Evolutionary conservation across 2,888 invertebrate species (phyloP).

Genomic region (Horisme vitalbata): DNA sequence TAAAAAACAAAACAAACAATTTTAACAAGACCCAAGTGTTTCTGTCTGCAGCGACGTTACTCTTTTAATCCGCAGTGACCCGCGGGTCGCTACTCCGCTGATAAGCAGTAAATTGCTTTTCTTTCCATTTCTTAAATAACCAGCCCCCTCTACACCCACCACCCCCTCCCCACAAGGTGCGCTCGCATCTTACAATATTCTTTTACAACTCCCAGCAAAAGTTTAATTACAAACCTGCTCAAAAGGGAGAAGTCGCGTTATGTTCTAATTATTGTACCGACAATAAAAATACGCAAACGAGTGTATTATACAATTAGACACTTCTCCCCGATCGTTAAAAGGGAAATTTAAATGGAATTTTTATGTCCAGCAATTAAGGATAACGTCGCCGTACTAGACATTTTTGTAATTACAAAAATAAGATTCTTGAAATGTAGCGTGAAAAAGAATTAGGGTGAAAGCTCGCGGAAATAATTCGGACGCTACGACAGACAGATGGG

Average conservation of each 20-base stretch:
- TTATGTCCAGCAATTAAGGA: slow-evolving; percentile 84
- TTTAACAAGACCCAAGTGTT: slow-evolving; percentile 12
- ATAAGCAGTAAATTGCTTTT: slow-evolving; percentile 80
- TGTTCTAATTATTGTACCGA: slow-evolving; percentile 81
- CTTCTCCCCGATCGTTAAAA: slow-evolving; percentile 82
- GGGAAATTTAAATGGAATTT: slow-evolving; percentile 84
- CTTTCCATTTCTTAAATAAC: slow-evolving; percentile 78
- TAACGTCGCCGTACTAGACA: slow-evolving; percentile 82
- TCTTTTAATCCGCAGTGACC: slow-evolving; percentile 64
- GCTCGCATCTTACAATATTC: slow-evolving; percentile 66
- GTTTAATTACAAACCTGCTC: slow-evolving; percentile 75
- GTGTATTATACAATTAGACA: slow-evolving; percentile 83
- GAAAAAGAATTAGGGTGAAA: slow-evolving; percentile 79
- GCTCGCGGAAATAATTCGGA: slow-evolving; percentile 68
- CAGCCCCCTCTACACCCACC: slow-evolving; percentile 45
- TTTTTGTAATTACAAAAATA: slow-evolving; percentile 84
- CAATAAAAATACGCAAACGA: slow-evolving; percentile 83
- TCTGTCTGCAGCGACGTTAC: slow-evolving; percentile 49
- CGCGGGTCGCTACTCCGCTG: slow-evolving; percentile 62
- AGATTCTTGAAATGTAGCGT: slow-evolving; percentile 83
- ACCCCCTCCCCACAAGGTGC: slow-evolving; percentile 49
- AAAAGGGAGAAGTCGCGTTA: slow-evolving; percentile 74
- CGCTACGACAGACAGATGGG: slow-evolving; percentile 63
- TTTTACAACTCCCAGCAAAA: slow-evolving; percentile 67
- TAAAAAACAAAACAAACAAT: not conserved